Evolutionary conservation across 1,140 invertebrate genomes (phyloP).

Genomic region (Trichogramma pretiosum): DNA sequence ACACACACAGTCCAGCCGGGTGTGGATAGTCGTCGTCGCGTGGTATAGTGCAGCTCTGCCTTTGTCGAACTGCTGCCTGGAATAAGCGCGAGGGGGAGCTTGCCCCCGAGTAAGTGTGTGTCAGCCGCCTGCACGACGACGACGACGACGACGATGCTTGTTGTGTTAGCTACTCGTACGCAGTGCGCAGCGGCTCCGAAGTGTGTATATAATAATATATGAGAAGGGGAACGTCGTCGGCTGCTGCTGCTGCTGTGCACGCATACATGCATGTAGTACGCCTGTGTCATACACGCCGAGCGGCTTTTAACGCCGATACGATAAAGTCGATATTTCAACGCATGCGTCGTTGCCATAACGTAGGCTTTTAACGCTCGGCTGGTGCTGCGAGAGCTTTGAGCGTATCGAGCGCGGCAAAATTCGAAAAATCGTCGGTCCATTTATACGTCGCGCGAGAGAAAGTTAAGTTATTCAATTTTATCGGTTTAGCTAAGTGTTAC

Average conservation of each 20-base stretch:
- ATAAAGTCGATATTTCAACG: constrained; percentile 25
- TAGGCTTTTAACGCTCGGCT: no score
- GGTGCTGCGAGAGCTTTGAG: no score
- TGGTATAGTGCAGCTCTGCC: no score
- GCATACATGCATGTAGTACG: not conserved
- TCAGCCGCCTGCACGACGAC: no score
- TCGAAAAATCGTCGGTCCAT: not conserved
- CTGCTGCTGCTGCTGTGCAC: not conserved
- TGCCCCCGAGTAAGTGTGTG: no score
- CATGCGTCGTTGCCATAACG: no score
- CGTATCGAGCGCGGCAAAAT: not conserved
- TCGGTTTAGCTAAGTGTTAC: no score
- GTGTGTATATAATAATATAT: not conserved
- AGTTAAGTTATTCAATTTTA: not conserved
- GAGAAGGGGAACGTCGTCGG: not conserved
- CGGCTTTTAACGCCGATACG: not conserved
- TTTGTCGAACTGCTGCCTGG: no score
- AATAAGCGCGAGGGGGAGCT: no score
- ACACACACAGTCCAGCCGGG: no score
- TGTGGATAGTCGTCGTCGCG: no score
- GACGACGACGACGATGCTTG: not conserved
- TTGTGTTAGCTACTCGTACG: not conserved
- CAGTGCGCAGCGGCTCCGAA: not conserved
- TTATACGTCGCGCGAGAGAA: not conserved
- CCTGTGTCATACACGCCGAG: not conserved